phyloP scores from a whole-genome alignment of 92 coral and sea anemone species.

The Bergia sp. region DNA sequence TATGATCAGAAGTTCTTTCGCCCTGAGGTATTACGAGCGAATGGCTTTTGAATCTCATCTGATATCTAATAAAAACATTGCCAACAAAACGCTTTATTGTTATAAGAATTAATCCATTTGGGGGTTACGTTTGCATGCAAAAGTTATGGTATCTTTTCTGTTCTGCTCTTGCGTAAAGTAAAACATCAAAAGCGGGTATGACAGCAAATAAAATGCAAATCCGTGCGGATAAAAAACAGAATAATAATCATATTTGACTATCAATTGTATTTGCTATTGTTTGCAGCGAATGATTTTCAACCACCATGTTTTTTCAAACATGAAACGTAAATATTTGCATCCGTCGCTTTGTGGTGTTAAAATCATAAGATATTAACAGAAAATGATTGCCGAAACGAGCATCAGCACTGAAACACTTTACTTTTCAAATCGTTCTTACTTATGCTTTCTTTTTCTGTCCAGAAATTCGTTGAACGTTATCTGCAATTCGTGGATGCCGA shows the following conservation, averaged over 20 bases:
- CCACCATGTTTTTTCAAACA: not conserved
- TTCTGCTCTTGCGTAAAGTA: not conserved
- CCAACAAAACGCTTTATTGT: constrained; percentile 20
- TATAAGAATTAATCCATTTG: not conserved
- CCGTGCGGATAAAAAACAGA: not conserved
- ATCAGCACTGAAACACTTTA: not conserved
- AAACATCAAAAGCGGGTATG: not conserved
- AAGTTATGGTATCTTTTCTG: not conserved
- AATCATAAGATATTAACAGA: not conserved
- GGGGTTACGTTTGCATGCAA: not conserved
- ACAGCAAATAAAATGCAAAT: constrained; percentile 34
- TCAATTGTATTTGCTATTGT: constrained; percentile 29
- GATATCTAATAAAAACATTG: constrained; percentile 25
- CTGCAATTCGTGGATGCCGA: not conserved
- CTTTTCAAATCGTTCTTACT: not conserved
- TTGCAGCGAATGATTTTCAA: constrained; percentile 13
- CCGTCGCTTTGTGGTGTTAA: not conserved
- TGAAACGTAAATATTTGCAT: constrained; percentile 25
- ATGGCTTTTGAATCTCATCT: constrained; percentile 29
- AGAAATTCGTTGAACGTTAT: not conserved
- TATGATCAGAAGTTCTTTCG: constrained; percentile 2
- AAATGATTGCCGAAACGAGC: constrained; percentile 22
- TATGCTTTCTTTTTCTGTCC: not conserved
- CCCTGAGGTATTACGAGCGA: not conserved
- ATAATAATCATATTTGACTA: constrained; percentile 21